Evolutionary conservation across 2,888 invertebrate genomes (phyloP).

Genomic region (Uloborus plumipes): DNA sequence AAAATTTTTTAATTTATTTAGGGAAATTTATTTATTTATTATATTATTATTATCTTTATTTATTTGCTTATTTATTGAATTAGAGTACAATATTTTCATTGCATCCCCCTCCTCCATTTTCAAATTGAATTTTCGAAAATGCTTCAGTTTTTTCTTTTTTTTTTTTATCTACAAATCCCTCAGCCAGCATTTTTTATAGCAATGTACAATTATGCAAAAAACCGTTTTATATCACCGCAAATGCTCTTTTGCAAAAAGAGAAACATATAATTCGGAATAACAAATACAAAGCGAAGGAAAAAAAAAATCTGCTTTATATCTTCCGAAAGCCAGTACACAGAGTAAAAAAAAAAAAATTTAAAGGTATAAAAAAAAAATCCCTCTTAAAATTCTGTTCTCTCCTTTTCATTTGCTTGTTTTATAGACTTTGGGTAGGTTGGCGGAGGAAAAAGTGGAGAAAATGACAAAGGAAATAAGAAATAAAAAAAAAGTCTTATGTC

Average conservation of each 20-base stretch:
- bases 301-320: slow-evolving; percentile 27
- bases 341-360: not conserved
- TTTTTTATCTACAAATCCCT: not conserved
- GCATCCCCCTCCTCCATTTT: no score
- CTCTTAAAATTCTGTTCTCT: not conserved
- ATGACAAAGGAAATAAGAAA: slow-evolving; percentile 31
- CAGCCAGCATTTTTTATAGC: not conserved
- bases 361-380: not conserved
- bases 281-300: not conserved
- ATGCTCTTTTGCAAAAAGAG: slow-evolving; percentile 32
- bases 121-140: not conserved
- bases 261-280: slow-evolving; percentile 42
- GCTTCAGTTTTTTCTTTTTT: not conserved
- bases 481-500: slow-evolving; percentile 32
- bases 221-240: slow-evolving; percentile 53
- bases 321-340: slow-evolving; percentile 1
- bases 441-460: slow-evolving; percentile 15
- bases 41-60: no score
- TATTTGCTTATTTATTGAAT: no score
- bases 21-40: no score
- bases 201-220: slow-evolving; percentile 60
- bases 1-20: no score
- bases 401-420: slow-evolving; percentile 61
- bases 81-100: no score
- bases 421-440: slow-evolving; percentile 38